Base-by-base conservation (phyloP, 1,140 invertebrate species). In the Zaprionus gabonicus region DNA sequence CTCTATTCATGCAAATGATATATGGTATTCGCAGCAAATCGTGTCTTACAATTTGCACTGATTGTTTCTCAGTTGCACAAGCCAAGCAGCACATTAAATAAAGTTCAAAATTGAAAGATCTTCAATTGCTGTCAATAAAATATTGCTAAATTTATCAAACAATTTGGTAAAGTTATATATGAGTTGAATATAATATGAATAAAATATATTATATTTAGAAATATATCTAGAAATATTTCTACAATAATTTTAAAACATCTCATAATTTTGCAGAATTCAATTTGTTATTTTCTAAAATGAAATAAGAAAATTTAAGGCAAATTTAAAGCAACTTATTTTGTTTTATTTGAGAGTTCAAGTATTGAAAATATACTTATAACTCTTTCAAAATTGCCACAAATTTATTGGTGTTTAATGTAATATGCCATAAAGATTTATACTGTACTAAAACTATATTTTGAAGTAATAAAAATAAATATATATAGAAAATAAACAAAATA, bases 51-150 rank as follows among this genome's bases (percentile, higher is more conserved):
- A 56, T 23, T 46, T 49, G 23, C 25, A 31, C 10, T 60, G 27
- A 60, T 53, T 69, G 67, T 38, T 66, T 49, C 20, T 31, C 23
- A 17, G 36, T 31, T 41, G 17, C 36, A 44, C 12, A 7, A 27
- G 13, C 12, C 27, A 57, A 38, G 3, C 13, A 46, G n/a, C 9
- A 17, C 41, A 46, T 17, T 25, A 20, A 59, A 38, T 25, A 3
- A 6, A 59, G 38, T 38, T 1, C 3, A 15, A 25, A 51, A 51
- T 36, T 46, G 41, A 46, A 46, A 46, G 41, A 46, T 46, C 41
- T 17, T 7, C 41, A 17, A 17, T 17, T 46, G 41, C n/a, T 46
- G 41, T 20, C 7, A 7, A 17, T 46, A 9, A 46, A 17, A 17
- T 46, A 17, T 46, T 46, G n/a, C 41, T 17, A 7, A 3, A 17